Base-by-base conservation (phyloP, 2,113 vertebrate species). In the Myodes glareolus region DNA sequence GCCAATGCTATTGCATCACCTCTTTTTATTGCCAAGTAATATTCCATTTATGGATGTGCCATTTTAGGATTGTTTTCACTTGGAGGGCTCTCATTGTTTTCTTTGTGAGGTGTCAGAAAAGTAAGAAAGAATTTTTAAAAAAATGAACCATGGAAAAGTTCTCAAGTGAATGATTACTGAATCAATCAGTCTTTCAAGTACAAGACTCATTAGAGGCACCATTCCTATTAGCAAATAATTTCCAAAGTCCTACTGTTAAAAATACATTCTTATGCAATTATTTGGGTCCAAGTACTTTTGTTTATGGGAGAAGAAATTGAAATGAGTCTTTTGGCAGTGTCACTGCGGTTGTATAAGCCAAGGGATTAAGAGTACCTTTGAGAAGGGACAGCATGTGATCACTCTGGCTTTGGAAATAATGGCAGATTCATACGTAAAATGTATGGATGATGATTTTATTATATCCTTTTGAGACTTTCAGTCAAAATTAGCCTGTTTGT, bases 361-460 rank as follows among this genome's bases (percentile, higher is more conserved):
- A 96, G 42, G 91, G 94, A 96, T 97, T 97, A 96, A 82, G 85
- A 97, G 95, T 97, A 94, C 97, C 97, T 95, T 93, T 91, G 72
- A 95, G 72, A 96, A 95, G 63, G 76, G 92, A 50, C 76, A 88
- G 82, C 58, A 63, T 88, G 58, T 96, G 72, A 94, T 97, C 81
- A 91, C 27, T 58, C 68, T 90, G 91, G 86, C 86, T 94, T 92
- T 94, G 94, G 61, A 92, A 94, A 95, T 81, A n/a, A 94, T 90
- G 61, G 61, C 67, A 90, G 96, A 95, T 96, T 96, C 95, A 86
- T 95, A 77, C 10, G 39, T 75, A 89, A 42, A 58, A 96, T 77
- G 52, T 96, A 96, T 91, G 76, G 94, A 81, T 89, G 89, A 91
- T 94, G 94, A 39, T 87, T 68, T 87, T 45, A 88, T 73, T 95